phyloP scores from a whole-genome alignment of 2,797 vertebrate species.

The Smutsia temminckii region DNA sequence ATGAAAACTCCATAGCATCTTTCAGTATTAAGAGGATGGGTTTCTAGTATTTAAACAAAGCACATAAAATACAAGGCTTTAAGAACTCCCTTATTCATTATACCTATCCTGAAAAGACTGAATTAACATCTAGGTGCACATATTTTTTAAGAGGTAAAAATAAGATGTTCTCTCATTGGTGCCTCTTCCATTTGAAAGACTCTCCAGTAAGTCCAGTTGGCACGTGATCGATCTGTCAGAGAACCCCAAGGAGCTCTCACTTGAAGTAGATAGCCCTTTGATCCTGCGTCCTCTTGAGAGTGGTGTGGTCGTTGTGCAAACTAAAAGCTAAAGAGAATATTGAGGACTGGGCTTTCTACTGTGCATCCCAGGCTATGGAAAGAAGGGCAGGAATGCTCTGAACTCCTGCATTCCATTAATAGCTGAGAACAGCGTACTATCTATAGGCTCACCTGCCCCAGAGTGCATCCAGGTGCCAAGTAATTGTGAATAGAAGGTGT shows the following conservation, averaged over 20 bases:
- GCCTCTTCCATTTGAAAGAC: slow-evolving; percentile 40
- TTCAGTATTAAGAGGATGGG: background rate
- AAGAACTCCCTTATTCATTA: background rate
- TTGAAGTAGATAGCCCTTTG: slow-evolving; percentile 85
- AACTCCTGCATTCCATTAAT: slow-evolving; percentile 85
- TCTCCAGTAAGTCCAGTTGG: slow-evolving; percentile 54
- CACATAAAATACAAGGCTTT: background rate
- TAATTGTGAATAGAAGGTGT: slow-evolving; percentile 81
- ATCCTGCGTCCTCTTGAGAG: slow-evolving; percentile 79
- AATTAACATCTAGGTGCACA: slow-evolving; percentile 1
- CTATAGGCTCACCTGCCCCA: slow-evolving; percentile 79
- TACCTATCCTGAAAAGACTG: background rate
- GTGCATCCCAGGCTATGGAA: slow-evolving; percentile 74
- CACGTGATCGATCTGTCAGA: slow-evolving; percentile 56
- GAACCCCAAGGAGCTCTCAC: slow-evolving; percentile 79
- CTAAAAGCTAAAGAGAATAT: slow-evolving; percentile 77
- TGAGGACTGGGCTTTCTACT: slow-evolving; percentile 76
- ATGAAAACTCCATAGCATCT: background rate
- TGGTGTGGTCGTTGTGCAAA: slow-evolving; percentile 78
- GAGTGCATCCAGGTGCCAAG: slow-evolving; percentile 82
- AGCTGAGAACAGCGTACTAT: slow-evolving; percentile 79
- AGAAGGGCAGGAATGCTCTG: slow-evolving; percentile 82
- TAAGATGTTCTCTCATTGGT: background rate
- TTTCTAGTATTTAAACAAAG: slow-evolving; percentile 30
- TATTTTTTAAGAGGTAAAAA: background rate